Evolutionary conservation across 2,113 vertebrate species (phyloP).

Genomic region (Syngnathus floridae): DNA sequence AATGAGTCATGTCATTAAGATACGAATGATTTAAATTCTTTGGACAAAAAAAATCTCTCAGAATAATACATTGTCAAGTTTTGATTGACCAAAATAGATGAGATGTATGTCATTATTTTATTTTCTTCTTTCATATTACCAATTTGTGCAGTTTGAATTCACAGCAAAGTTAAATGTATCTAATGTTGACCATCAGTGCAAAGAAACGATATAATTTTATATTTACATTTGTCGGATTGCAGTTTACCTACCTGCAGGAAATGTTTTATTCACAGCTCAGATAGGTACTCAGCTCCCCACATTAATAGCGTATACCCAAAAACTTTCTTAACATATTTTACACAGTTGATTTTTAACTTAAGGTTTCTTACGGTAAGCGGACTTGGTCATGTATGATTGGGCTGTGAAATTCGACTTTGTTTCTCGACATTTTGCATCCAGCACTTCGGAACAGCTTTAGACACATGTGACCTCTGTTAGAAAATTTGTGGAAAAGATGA

Average conservation of each 20-base stretch:
- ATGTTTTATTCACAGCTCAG: not conserved
- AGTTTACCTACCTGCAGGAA: not conserved
- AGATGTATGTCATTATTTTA: not conserved
- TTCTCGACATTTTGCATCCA: not conserved
- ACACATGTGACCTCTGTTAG: slow-evolving; percentile 24
- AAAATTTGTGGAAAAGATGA: slow-evolving; percentile 18
- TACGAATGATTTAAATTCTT: no score
- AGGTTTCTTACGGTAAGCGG: not conserved
- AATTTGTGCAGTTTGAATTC: not conserved
- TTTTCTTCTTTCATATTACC: not conserved
- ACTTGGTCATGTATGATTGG: not conserved
- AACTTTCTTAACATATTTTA: not conserved
- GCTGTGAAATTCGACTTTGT: slow-evolving; percentile 1
- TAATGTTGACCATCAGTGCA: not conserved
- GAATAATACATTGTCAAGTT: not conserved
- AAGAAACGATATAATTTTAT: not conserved
- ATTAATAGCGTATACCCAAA: not conserved
- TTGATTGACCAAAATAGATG: not conserved
- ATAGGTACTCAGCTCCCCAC: no score
- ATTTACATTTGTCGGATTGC: not conserved
- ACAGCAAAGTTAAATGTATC: not conserved
- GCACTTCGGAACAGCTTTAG: slow-evolving; percentile 20
- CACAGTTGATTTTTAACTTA: not conserved
- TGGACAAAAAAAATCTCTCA: not conserved
- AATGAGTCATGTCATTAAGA: no score